Percentiles rank a stretch among this genome's conserved stretches.
phyloP scores from a whole-genome alignment of 2,888 invertebrate genomes.

The Apocheima hispidaria region DNA sequence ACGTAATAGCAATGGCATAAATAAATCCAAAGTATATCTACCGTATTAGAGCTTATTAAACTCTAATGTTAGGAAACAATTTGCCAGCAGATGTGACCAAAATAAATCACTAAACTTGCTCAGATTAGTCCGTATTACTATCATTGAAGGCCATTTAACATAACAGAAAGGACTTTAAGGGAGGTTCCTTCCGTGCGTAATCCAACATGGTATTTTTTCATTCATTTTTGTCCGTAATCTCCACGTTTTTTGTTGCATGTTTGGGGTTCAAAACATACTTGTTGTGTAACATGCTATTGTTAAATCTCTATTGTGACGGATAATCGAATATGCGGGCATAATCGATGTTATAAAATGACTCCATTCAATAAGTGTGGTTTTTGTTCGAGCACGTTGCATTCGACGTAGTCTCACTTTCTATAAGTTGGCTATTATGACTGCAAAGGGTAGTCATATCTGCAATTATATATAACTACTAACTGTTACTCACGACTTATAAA shows the following conservation, averaged over 20 bases:
- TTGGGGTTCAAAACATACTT: conserved; percentile 67
- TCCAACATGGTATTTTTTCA: conserved; percentile 72
- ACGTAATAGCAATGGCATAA: too few relatives aligned
- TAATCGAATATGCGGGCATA: conserved; percentile 78
- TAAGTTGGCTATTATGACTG: conserved; percentile 1
- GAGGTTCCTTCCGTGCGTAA: conserved; percentile 64
- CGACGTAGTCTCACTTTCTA: conserved; percentile 18
- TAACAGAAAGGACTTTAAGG: conserved; percentile 56
- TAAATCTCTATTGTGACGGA: conserved; percentile 64
- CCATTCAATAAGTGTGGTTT: conserved; percentile 45
- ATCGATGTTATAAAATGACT: conserved; percentile 64
- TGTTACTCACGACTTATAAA: too few relatives aligned
- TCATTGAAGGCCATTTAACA: conserved; percentile 62
- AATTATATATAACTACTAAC: conserved; percentile 7
- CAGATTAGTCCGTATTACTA: conserved; percentile 55
- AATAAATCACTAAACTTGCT: conserved; percentile 58
- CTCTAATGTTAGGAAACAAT: conserved; percentile 30
- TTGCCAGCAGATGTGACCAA: conserved; percentile 40
- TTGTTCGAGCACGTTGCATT: conserved; percentile 35
- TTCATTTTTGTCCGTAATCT: conserved; percentile 66
- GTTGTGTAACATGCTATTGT: conserved; percentile 77
- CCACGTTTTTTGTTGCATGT: conserved; percentile 59
- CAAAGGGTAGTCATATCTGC: conserved; percentile 3
- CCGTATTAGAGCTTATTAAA: not conserved
- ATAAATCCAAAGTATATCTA: too few relatives aligned